Evolutionary conservation across 2,113 vertebrate genomes (phyloP).

Genomic region (Onychostoma macrolepis): DNA sequence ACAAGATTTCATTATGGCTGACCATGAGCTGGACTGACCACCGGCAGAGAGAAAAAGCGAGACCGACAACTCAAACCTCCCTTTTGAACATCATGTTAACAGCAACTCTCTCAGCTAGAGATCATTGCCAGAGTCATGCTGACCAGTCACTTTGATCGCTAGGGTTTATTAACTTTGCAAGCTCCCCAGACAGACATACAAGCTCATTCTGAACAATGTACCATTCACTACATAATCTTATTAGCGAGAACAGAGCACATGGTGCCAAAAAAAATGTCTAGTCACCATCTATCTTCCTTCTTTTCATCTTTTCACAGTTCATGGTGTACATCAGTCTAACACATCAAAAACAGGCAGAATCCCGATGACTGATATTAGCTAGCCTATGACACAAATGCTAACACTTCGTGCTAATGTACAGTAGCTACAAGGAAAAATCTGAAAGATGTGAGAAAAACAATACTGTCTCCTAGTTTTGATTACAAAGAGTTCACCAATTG

Average conservation of each 20-base stretch:
- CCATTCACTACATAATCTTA: slow-evolving; percentile 66
- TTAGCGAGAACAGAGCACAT: slow-evolving; percentile 59
- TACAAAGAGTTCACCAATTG: background rate
- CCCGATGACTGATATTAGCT: background rate
- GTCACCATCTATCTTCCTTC: slow-evolving; percentile 24
- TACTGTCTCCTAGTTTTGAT: background rate
- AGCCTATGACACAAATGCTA: background rate
- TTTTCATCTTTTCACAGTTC: background rate
- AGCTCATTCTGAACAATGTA: slow-evolving; percentile 53
- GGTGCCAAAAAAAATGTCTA: slow-evolving; percentile 39
- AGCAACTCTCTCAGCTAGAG: slow-evolving; percentile 8
- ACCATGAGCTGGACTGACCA: background rate
- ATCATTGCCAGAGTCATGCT: slow-evolving; percentile 55
- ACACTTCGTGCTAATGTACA: background rate
- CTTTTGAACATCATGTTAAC: slow-evolving; percentile 47
- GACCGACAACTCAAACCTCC: background rate
- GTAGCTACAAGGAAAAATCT: background rate
- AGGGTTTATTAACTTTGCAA: slow-evolving; percentile 62
- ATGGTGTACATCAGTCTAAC: background rate
- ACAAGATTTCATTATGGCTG: slow-evolving; percentile 20
- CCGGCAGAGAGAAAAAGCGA: background rate
- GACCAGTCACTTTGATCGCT: slow-evolving; percentile 62
- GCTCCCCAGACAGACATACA: slow-evolving; percentile 59
- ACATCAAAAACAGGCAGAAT: background rate
- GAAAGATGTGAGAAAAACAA: background rate